These are phyloP conservation scores for Hippocampus guttulatus DNA, from an alignment of 2,113 vertebrate species.

Conservation along the genomic window DNA sequence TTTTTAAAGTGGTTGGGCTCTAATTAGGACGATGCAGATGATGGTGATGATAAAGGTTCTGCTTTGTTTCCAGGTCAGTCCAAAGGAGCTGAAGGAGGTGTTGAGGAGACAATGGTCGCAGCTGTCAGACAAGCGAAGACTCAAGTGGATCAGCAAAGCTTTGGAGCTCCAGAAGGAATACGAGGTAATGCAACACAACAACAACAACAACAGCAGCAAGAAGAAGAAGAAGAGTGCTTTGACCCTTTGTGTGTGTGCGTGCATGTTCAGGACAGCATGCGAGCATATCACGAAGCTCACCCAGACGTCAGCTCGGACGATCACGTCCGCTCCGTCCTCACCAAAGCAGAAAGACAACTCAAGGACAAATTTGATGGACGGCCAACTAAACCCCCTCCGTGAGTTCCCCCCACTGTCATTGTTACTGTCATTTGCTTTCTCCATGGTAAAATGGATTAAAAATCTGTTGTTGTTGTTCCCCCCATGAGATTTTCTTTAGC, in stretches of 20 bases:
- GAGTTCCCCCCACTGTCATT: constrained; percentile 21
- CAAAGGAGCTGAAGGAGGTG: constrained; percentile 77
- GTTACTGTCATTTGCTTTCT: no score
- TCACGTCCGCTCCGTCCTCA: constrained; percentile 74
- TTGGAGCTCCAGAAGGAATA: constrained; percentile 79
- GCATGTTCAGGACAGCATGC: constrained; percentile 64
- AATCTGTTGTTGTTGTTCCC: no score
- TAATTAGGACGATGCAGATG: no score
- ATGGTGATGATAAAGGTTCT: no score
- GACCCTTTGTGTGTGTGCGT: background rate
- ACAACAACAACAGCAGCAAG: background rate
- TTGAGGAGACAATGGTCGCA: constrained; percentile 78
- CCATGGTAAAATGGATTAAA: background rate
- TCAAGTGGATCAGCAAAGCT: constrained; percentile 81
- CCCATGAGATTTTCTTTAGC: no score
- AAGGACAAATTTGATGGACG: constrained; percentile 80
- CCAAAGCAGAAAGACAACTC: constrained; percentile 77
- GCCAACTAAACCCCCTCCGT: constrained; percentile 78
- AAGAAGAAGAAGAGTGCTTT: background rate
- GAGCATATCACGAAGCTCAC: constrained; percentile 69
- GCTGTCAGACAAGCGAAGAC: constrained; percentile 74
- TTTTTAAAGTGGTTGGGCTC: no score
- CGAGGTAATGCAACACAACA: constrained; percentile 52
- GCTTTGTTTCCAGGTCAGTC: constrained; percentile 64
- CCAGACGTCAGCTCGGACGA: constrained; percentile 70